phyloP scores from a whole-genome alignment of 2,888 invertebrate species.

The Laspeyria flexula region DNA sequence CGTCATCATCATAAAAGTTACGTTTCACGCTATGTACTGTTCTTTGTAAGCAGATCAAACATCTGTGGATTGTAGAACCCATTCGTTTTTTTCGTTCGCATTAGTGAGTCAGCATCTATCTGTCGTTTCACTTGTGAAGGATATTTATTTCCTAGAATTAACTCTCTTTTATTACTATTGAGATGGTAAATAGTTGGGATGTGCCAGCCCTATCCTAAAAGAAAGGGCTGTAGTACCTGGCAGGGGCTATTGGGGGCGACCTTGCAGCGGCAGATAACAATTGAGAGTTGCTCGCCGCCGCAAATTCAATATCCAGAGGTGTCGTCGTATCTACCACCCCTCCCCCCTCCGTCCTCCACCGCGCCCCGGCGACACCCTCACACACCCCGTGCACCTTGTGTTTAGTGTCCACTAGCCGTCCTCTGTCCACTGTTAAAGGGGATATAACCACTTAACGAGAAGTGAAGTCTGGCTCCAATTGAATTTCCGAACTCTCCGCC shows the following conservation, averaged over 20 bases:
- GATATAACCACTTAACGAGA: conserved; percentile 84
- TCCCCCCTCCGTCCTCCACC: too few relatives aligned
- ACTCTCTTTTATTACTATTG: too few relatives aligned
- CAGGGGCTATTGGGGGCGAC: conserved; percentile 68
- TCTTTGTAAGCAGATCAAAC: too few relatives aligned
- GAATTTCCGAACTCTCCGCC: conserved; percentile 68
- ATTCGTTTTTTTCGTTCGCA: too few relatives aligned
- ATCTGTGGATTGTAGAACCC: too few relatives aligned
- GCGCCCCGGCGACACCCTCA: conserved; percentile 22
- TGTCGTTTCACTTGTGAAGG: too few relatives aligned
- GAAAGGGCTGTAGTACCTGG: conserved; percentile 80
- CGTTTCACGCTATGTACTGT: too few relatives aligned
- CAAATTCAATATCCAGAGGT: conserved; percentile 85
- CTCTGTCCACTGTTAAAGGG: conserved; percentile 70
- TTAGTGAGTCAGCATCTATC: too few relatives aligned
- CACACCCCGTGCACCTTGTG: conserved; percentile 62
- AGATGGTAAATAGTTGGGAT: too few relatives aligned
- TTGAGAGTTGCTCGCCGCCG: conserved; percentile 75
- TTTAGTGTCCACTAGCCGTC: conserved; percentile 72
- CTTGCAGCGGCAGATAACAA: conserved; percentile 84
- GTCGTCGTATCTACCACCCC: conserved; percentile 59
- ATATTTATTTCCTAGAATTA: too few relatives aligned
- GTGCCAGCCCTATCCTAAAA: conserved; percentile 67
- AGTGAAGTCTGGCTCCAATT: conserved; percentile 80
- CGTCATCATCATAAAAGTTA: background rate